Conservation (phyloP, 2,797 vertebrate genomes). For the Crypturellus tataupa region DNA sequence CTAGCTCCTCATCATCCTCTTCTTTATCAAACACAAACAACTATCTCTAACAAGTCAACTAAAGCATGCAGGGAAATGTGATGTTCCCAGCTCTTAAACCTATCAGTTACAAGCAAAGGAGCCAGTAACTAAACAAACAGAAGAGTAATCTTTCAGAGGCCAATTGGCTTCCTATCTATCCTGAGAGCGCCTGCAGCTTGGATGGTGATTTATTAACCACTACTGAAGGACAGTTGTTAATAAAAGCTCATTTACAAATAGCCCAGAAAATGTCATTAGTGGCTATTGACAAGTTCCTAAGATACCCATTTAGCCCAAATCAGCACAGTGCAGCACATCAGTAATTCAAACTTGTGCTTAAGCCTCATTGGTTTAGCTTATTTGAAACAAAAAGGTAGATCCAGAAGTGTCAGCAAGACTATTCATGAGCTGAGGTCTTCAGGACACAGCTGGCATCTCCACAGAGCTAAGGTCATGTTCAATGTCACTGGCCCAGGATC, state of each 20-base stretch:
- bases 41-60: conserved; percentile 59
- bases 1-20: conserved; percentile 47
- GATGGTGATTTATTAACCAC: conserved; percentile 71
- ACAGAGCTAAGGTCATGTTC: neutral
- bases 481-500: rapidly evolving
- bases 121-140: conserved; percentile 59
- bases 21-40: conserved; percentile 70
- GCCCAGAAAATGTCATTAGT: neutral
- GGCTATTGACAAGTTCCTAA: neutral
- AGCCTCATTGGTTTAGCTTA: neutral
- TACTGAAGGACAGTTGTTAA: conserved; percentile 63
- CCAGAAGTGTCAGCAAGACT: neutral
- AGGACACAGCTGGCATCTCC: neutral
- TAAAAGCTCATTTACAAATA: conserved; percentile 58
- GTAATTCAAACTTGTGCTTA: neutral
- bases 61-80: conserved; percentile 61
- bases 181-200: conserved; percentile 32
- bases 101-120: conserved; percentile 37
- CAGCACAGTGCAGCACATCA: neutral
- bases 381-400: neutral
- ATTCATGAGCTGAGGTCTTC: neutral
- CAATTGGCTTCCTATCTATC: conserved; percentile 49
- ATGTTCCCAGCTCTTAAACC: conserved; percentile 49
- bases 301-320: neutral
- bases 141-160: conserved; percentile 40